Percentiles rank a stretch among this genome's conserved stretches.
Evolutionary conservation across 2,113 vertebrate genomes (phyloP).

Genomic region (Pao palembangensis): DNA sequence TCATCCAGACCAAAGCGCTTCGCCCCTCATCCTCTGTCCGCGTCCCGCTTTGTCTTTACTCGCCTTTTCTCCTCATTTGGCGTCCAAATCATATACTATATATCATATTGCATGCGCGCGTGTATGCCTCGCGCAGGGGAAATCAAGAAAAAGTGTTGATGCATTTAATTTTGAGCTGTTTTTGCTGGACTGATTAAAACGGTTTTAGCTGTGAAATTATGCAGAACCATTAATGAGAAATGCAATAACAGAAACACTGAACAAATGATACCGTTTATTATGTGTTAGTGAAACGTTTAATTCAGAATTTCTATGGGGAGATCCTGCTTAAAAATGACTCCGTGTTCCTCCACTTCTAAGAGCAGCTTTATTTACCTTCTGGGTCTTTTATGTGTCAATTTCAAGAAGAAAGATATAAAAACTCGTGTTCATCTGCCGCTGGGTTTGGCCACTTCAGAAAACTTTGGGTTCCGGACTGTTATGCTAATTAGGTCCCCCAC

Average conservation of each 20-base stretch:
- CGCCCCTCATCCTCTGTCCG: slow-evolving; percentile 7
- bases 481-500: slow-evolving; percentile 84
- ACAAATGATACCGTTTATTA: background rate
- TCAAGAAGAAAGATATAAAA: slow-evolving; percentile 63
- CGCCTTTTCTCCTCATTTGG: background rate
- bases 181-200: background rate
- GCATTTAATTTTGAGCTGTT: background rate
- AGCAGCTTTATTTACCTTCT: slow-evolving; percentile 10
- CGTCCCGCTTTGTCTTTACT: slow-evolving; percentile 1
- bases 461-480: slow-evolving; percentile 85
- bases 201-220: background rate
- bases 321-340: background rate
- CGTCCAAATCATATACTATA: slow-evolving; percentile 3
- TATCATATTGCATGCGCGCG: background rate
- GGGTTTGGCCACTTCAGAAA: slow-evolving; percentile 65
- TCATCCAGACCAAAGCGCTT: background rate
- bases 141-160: background rate
- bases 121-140: background rate
- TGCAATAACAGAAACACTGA: background rate
- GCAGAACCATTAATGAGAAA: too few species aligned
- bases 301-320: too few species aligned
- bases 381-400: background rate
- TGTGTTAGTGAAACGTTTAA: too few species aligned
- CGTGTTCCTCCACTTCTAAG: background rate
- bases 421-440: slow-evolving; percentile 81